Conservation (phyloP, 2,888 invertebrate genomes). For the Archaeoteleia sp. region DNA sequence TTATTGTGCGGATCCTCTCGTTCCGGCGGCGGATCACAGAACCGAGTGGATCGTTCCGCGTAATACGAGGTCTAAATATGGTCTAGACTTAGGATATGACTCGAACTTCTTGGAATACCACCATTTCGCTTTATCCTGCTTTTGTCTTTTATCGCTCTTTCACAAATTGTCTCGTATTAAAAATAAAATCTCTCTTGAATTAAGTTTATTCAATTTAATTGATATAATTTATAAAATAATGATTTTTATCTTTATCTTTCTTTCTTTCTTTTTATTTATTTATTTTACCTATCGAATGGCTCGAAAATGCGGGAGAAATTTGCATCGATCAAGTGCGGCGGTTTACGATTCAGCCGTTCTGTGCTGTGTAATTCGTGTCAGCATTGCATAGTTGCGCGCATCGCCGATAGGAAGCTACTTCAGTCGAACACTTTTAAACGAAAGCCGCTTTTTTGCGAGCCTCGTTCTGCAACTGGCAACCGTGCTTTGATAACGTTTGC, state of each 20-base stretch:
- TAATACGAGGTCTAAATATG: slow-evolving; percentile 46
- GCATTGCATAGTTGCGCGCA: slow-evolving; percentile 44
- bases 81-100: slow-evolving; percentile 42
- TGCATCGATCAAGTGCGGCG: slow-evolving; percentile 42
- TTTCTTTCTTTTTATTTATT: too few relatives aligned
- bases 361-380: slow-evolving; percentile 46
- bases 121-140: slow-evolving; percentile 20
- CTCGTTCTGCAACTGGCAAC: slow-evolving; percentile 27
- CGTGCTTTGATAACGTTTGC: slow-evolving; percentile 30
- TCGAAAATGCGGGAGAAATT: slow-evolving; percentile 43
- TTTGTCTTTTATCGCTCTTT: slow-evolving; percentile 39
- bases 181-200: too few relatives aligned
- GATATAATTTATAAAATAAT: too few relatives aligned
- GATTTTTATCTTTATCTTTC: too few relatives aligned
- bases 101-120: slow-evolving; percentile 27
- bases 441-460: slow-evolving; percentile 38
- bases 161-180: slow-evolving; percentile 41
- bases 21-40: slow-evolving; percentile 41
- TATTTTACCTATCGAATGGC: too few relatives aligned
- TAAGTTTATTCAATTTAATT: too few relatives aligned
- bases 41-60: slow-evolving; percentile 39
- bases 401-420: slow-evolving; percentile 32
- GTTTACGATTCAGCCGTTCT: slow-evolving; percentile 42
- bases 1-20: slow-evolving; percentile 38
- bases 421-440: slow-evolving; percentile 42